Evolutionary conservation across 1,140 invertebrate species (phyloP).

Genomic region (Heterodera carotae): DNA sequence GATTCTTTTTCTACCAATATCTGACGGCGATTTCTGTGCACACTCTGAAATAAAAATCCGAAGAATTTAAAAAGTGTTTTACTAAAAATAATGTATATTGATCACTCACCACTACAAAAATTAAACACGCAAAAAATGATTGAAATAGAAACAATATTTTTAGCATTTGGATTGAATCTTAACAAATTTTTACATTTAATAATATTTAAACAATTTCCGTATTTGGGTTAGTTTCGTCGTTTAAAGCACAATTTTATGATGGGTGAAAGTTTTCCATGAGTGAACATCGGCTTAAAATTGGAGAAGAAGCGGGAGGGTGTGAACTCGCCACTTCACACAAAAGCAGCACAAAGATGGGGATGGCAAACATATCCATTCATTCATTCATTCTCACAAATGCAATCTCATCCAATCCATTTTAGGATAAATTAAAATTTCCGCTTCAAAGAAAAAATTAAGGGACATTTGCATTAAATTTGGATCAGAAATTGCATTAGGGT

Average conservation of each 20-base stretch:
- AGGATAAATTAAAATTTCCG: too few relatives aligned
- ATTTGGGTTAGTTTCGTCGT: not conserved
- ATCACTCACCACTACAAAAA: not conserved
- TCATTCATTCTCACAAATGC: too few relatives aligned
- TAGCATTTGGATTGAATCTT: not conserved
- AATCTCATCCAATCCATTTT: too few relatives aligned
- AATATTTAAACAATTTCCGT: not conserved
- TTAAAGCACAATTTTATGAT: not conserved
- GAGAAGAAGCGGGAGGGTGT: too few relatives aligned
- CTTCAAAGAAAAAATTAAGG: too few relatives aligned
- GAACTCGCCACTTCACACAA: conserved; percentile 1
- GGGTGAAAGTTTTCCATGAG: conserved; percentile 3
- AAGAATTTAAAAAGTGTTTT: not conserved
- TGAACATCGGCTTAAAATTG: conserved; percentile 3
- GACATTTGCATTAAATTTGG: too few relatives aligned
- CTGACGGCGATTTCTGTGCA: not conserved
- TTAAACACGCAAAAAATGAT: not conserved
- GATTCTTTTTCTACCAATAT: not conserved
- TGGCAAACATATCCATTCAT: not conserved
- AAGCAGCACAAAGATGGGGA: too few relatives aligned
- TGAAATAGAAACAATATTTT: not conserved
- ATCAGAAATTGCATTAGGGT: too few relatives aligned
- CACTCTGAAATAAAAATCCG: not conserved
- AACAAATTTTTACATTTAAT: not conserved
- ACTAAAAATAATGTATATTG: not conserved